Conservation (phyloP, 2,797 vertebrate genomes). For the Neosilurus hyrtlii region DNA sequence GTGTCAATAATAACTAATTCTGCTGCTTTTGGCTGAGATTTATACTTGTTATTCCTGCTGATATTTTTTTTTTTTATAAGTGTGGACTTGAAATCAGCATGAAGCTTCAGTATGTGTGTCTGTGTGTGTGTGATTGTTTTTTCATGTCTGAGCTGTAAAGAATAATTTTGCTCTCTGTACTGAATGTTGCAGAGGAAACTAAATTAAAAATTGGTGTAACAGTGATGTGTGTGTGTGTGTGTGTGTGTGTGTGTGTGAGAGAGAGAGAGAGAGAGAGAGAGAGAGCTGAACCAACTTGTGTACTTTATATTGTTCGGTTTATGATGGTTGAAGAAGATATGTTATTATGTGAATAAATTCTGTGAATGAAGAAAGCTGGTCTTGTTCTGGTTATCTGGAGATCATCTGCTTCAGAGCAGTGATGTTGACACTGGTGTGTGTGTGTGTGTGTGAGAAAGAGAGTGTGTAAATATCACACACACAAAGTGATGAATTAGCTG, state of each 20-base stretch:
- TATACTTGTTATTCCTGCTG: not conserved
- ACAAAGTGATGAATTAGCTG: not conserved
- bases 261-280: not conserved
- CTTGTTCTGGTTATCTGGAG: not conserved
- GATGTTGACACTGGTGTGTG: not conserved
- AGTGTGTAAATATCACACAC: not conserved
- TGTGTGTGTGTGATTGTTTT: not conserved
- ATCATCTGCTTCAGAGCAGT: not conserved
- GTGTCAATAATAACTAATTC: not conserved
- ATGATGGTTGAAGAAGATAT: not conserved
- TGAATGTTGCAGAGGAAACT: not conserved
- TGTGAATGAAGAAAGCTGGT: not conserved
- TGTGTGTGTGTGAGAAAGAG: not conserved
- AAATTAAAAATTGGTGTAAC: not conserved
- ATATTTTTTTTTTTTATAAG: not conserved
- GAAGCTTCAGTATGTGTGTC: not conserved
- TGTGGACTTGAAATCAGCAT: not conserved
- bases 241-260: not conserved
- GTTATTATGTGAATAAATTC: not conserved
- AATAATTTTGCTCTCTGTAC: too few relatives aligned
- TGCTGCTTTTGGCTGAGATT: not conserved
- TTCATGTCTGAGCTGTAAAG: too few relatives aligned
- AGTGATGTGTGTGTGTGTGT: not conserved
- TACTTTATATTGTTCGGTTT: not conserved
- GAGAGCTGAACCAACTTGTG: not conserved